Conservation (phyloP, 2,888 invertebrate species). For the Noctua fimbriata region DNA sequence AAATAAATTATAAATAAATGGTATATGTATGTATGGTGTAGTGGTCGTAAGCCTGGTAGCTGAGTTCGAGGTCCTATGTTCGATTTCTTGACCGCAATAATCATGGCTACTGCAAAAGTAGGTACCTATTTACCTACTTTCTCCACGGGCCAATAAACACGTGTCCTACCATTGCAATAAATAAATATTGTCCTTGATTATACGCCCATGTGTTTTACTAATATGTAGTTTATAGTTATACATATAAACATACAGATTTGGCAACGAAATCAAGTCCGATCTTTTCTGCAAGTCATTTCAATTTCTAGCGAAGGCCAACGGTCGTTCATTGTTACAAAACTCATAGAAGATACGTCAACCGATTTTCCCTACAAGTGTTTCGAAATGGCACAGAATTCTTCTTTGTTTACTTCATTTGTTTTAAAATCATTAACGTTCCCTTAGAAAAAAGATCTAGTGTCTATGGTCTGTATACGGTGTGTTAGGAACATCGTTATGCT, state of each 20-base stretch:
- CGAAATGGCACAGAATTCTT: background rate
- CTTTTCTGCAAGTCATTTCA: slow-evolving; percentile 25
- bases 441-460: background rate
- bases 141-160: background rate
- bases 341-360: background rate
- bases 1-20: too few relatives aligned
- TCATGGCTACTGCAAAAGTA: too few relatives aligned
- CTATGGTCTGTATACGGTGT: too few relatives aligned
- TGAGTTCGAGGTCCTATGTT: too few relatives aligned
- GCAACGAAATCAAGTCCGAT: slow-evolving; percentile 6
- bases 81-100: too few relatives aligned
- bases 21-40: too few relatives aligned
- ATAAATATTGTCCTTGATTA: slow-evolving; percentile 4
- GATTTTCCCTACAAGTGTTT: background rate
- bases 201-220: background rate
- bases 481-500: too few relatives aligned
- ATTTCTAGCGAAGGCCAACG: slow-evolving; percentile 27
- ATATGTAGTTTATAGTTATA: background rate
- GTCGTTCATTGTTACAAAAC: background rate
- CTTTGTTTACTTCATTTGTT: background rate
- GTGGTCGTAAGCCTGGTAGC: too few relatives aligned
- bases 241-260: slow-evolving; percentile 9
- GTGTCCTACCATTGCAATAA: background rate
- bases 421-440: background rate
- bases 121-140: too few relatives aligned